Conservation (phyloP, 1,140 invertebrate species). For the Drosophila nigromelanica region DNA sequence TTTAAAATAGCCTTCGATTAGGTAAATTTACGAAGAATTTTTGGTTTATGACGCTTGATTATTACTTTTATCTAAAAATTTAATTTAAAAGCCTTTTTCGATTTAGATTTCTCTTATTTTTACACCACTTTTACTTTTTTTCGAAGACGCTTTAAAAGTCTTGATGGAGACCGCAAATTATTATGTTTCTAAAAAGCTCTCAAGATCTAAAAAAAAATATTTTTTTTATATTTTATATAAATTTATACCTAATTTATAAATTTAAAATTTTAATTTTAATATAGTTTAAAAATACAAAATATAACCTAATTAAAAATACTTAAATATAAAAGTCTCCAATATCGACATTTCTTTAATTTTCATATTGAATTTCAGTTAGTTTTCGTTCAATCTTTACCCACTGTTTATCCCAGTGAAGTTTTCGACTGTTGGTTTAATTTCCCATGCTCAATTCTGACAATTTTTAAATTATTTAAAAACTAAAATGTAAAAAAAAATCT, state of each 20-base stretch:
- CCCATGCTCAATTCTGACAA: conserved; percentile 39
- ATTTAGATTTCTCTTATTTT: neutral
- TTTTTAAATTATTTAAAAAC: conserved; percentile 49
- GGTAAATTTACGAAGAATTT: neutral
- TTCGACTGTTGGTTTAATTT: conserved; percentile 38
- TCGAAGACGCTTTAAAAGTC: no score
- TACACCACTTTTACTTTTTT: no score
- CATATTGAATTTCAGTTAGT: neutral
- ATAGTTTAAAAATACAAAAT: no score
- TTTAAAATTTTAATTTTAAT: no score
- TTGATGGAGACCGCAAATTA: no score
- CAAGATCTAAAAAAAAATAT: no score
- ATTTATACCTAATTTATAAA: no score
- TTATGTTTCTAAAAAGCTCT: no score
- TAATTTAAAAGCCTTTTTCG: no score
- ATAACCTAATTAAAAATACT: no score
- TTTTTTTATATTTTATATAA: no score
- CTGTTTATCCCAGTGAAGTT: neutral
- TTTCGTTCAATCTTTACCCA: neutral
- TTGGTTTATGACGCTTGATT: neutral
- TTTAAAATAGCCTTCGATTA: neutral
- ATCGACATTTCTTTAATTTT: neutral
- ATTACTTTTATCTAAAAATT: neutral
- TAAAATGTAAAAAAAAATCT: conserved; percentile 15
- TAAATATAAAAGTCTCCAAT: neutral